These are phyloP conservation scores for Ernsta delagoae DNA, from an alignment of 2,888 invertebrate species.

Conservation along the genomic window DNA sequence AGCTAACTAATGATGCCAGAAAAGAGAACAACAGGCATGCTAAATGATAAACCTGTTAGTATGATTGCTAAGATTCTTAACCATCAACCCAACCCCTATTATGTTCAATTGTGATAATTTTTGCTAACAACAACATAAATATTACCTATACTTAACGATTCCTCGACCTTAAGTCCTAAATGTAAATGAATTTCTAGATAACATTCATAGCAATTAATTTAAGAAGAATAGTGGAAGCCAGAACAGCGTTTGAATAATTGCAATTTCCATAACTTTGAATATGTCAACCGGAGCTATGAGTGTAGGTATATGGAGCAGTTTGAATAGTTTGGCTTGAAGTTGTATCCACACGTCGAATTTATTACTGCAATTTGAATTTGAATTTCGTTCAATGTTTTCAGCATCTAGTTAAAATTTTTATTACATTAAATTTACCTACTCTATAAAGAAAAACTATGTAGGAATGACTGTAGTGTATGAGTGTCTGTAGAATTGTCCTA, in stretches of 20 bases:
- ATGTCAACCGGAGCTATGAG: conserved; percentile 41
- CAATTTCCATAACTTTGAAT: conserved; percentile 62
- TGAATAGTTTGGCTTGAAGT: conserved; percentile 21
- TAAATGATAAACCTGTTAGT: too few relatives aligned
- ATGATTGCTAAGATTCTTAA: too few relatives aligned
- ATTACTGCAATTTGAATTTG: conserved; percentile 12
- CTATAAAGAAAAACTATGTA: too few relatives aligned
- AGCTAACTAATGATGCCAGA: too few relatives aligned
- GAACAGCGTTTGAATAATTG: conserved; percentile 54
- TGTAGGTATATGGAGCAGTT: conserved; percentile 28
- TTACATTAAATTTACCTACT: too few relatives aligned
- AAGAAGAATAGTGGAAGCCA: conserved; percentile 54
- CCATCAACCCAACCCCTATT: too few relatives aligned
- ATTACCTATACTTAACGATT: neutral
- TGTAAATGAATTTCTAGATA: conserved; percentile 49
- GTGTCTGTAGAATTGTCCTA: too few relatives aligned
- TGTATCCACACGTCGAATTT: conserved; percentile 8
- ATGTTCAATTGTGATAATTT: too few relatives aligned
- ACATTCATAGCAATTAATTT: conserved; percentile 56
- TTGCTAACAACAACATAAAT: too few relatives aligned
- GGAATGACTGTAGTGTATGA: too few relatives aligned
- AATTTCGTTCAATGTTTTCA: neutral
- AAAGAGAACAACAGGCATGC: too few relatives aligned
- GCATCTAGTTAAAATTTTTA: neutral
- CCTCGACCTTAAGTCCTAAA: neutral